Conservation (phyloP, 2,797 vertebrate species). For the Selene dorsalis region DNA sequence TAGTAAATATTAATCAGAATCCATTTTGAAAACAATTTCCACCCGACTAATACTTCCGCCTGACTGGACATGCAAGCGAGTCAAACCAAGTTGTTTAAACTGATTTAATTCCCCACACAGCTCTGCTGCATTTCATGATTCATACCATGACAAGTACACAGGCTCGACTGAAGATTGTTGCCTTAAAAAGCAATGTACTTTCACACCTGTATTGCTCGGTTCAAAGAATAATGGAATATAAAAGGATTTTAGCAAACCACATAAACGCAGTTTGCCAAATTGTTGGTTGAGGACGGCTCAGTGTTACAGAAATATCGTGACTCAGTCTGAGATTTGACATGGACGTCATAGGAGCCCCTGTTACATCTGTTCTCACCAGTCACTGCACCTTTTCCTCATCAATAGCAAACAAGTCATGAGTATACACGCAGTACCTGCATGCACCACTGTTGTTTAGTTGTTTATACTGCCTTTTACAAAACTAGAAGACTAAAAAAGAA, state of each 20-base stretch:
- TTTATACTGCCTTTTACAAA: background rate
- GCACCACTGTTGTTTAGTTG: background rate
- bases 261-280: constrained; percentile 13
- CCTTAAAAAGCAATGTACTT: background rate
- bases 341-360: constrained; percentile 4
- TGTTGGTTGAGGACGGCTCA: background rate
- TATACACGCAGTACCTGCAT: background rate
- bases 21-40: background rate
- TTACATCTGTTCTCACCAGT: background rate
- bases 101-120: background rate
- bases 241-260: constrained; percentile 6
- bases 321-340: constrained; percentile 13
- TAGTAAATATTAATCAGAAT: background rate
- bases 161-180: background rate
- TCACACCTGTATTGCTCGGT: background rate
- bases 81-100: background rate
- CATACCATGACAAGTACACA: background rate
- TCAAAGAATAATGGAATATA: background rate
- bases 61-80: background rate
- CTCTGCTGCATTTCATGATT: background rate
- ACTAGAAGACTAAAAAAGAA: background rate
- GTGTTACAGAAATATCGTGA: constrained; percentile 24
- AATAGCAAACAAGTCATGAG: constrained; percentile 15
- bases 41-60: background rate
- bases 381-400: constrained; percentile 5